Percentiles rank a stretch among this genome's conserved stretches.
phyloP scores from a whole-genome alignment of 2,113 vertebrate species.

The Clupea harengus region DNA sequence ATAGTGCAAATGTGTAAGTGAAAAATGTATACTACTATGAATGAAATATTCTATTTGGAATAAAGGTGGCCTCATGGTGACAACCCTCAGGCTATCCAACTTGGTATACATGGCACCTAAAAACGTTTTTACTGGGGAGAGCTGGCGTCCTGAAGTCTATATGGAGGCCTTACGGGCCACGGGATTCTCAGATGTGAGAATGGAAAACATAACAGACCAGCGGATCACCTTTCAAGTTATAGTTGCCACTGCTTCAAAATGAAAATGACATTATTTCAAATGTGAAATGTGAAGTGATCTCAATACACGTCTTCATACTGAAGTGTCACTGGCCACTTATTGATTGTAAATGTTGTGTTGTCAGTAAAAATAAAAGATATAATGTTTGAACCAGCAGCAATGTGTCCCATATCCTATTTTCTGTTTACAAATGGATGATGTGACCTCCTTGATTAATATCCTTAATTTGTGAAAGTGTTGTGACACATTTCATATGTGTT shows the following conservation, averaged over 20 bases:
- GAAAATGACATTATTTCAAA: background rate
- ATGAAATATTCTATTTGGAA: background rate
- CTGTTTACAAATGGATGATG: background rate
- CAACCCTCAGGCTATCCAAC: slow-evolving; percentile 50
- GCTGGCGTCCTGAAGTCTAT: slow-evolving; percentile 65
- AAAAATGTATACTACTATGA: background rate
- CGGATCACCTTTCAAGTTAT: slow-evolving; percentile 61
- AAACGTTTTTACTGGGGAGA: slow-evolving; percentile 48
- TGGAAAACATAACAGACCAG: slow-evolving; percentile 56
- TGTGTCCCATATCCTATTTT: no score
- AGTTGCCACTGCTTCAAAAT: slow-evolving; percentile 63
- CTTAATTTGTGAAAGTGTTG: no score
- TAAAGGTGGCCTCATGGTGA: slow-evolving; percentile 63
- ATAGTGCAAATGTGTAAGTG: background rate
- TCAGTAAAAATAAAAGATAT: no score
- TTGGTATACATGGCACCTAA: slow-evolving; percentile 37
- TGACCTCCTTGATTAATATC: no score
- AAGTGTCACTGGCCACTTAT: no score
- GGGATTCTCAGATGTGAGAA: slow-evolving; percentile 64
- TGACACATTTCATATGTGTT: no score
- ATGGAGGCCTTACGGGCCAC: slow-evolving; percentile 63
- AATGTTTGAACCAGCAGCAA: no score
- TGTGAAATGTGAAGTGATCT: no score
- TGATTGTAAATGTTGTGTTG: no score
- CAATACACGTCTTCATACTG: no score